Base-by-base conservation (phyloP, 2,888 invertebrate species). In the Graphium colonna region DNA sequence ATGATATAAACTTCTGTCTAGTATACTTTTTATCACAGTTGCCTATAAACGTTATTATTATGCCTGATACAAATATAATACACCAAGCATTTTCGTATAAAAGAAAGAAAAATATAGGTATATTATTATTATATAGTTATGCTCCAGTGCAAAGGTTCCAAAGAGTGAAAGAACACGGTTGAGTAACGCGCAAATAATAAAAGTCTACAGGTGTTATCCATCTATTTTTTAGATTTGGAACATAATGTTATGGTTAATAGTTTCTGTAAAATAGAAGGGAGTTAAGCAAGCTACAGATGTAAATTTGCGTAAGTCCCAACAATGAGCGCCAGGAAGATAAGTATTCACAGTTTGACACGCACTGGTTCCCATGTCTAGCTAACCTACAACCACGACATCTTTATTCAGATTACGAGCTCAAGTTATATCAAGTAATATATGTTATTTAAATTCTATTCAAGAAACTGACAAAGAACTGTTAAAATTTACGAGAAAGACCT, bases 261-360 rank as follows among this genome's bases (percentile, higher is more conserved):
- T 50, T 50, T 17, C 12, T n/a, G 39, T 12, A 56, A 57, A 40
- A 56, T 62, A 61, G 67, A 62, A 60, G 65, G 64, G 62, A 65
- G 63, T 68, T 66, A 62, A 56, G 66, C 64, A 69, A 73, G 64
- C 63, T 67, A 67, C 61, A 60, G 68, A 69, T 63, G 49, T 33
- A 33, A 28, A 36, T 36, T 36, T 52, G 42, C 33, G 39, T 28
- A 39, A 26, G 42, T 43, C 26, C 17, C 56, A 54, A 74, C 75
- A 78, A 76, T 75, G 65, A 68, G 74, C 69, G 64, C 65, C 69
- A 68, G 69, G 59, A 58, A 63, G 68, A 77, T 63, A 72, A 66
- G 71, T 73, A 73, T 64, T 67, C 70, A 70, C 67, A 69, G 61
- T 65, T 65, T 73, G 75, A 72, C 77, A 85, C 72, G 85, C 85